Conservation (phyloP, 2,888 invertebrate genomes). For the Lutraria lutraria region DNA sequence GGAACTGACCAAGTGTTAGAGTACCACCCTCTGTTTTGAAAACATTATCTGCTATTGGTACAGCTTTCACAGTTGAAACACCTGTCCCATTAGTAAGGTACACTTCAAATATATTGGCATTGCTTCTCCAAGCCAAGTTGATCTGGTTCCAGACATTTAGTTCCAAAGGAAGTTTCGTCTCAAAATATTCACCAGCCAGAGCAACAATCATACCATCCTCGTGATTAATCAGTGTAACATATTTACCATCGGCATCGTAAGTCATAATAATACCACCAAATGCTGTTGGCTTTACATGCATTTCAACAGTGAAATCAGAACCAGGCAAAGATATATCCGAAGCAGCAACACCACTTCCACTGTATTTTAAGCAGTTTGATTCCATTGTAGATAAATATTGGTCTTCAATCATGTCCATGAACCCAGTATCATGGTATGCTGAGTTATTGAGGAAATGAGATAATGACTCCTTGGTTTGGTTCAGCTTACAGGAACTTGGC, state of each 20-base stretch:
- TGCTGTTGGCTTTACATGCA: conserved; percentile 73
- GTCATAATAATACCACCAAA: conserved; percentile 71
- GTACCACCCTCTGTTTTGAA: conserved; percentile 71
- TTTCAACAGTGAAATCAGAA: conserved; percentile 73
- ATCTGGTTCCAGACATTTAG: conserved; percentile 77
- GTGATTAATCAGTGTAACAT: conserved; percentile 65
- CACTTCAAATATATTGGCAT: conserved; percentile 66
- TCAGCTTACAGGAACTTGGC: conserved; percentile 59
- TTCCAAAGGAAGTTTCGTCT: conserved; percentile 64
- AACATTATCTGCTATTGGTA: conserved; percentile 56
- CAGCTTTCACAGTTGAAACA: conserved; percentile 68
- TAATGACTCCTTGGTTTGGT: conserved; percentile 60
- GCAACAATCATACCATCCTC: conserved; percentile 63
- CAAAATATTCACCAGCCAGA: conserved; percentile 43
- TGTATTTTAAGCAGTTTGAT: conserved; percentile 69
- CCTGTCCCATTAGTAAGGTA: conserved; percentile 70
- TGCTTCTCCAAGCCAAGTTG: conserved; percentile 70
- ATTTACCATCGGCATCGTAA: conserved; percentile 56
- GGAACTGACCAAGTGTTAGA: conserved; percentile 72
- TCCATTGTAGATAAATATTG: conserved; percentile 58
- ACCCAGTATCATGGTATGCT: conserved; percentile 53
- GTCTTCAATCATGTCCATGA: conserved; percentile 62
- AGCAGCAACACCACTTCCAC: conserved; percentile 65
- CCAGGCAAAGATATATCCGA: conserved; percentile 64
- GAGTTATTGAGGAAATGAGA: conserved; percentile 52